These are phyloP conservation scores for Urocitellus parryii DNA, from an alignment of 2,113 vertebrate genomes.

Conservation along the genomic window DNA sequence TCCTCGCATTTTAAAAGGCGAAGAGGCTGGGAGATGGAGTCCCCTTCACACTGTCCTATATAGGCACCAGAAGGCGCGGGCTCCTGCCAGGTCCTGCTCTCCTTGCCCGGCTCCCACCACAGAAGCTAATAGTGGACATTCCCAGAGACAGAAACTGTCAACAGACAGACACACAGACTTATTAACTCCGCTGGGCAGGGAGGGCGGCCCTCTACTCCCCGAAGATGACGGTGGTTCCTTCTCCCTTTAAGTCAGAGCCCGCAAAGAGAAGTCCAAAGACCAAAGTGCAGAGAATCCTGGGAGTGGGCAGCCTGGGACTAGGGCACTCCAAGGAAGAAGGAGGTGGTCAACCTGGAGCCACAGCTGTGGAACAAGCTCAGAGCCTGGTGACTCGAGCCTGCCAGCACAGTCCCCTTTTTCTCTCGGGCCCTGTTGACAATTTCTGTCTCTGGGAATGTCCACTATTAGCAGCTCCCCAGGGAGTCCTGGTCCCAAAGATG, in stretches of 20 bases:
- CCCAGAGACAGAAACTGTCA: too few relatives aligned
- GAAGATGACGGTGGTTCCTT: not conserved
- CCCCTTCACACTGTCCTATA: not conserved
- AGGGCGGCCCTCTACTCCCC: not conserved
- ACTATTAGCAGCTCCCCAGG: constrained; percentile 24
- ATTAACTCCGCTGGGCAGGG: rapidly evolving
- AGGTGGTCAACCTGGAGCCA: not conserved
- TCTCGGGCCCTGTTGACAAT: not conserved
- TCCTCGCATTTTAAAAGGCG: constrained; percentile 65
- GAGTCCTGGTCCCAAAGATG: constrained; percentile 35
- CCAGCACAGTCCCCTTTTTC: not conserved
- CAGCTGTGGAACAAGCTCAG: not conserved
- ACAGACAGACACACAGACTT: too few relatives aligned
- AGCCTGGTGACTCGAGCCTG: not conserved
- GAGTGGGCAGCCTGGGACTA: not conserved
- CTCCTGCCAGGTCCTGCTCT: not conserved
- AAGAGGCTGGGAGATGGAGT: not conserved
- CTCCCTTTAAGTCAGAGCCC: not conserved
- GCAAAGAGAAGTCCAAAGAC: constrained; percentile 45
- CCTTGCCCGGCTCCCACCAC: not conserved
- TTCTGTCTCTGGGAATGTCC: constrained; percentile 28
- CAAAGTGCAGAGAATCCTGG: constrained; percentile 85
- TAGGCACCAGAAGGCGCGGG: not conserved
- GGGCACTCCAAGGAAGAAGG: not conserved
- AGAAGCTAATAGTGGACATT: too few relatives aligned